Base-by-base conservation (phyloP, 2,797 vertebrate species). In the Urophycis tenuis region DNA sequence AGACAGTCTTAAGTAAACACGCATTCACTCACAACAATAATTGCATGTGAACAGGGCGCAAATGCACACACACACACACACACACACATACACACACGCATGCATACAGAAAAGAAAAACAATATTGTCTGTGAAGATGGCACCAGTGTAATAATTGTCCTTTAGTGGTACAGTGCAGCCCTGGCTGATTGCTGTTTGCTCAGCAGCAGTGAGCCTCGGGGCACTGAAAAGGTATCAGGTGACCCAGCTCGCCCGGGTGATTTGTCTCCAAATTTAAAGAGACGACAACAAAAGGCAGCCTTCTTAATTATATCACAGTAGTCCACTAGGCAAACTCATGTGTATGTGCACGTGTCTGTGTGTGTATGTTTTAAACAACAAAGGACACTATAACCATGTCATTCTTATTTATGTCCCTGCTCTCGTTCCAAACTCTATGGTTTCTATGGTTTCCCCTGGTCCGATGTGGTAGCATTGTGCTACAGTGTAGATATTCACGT, bases 241-340 rank as follows among this genome's bases (percentile, higher is more conserved):
- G 89, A 92, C 92, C 84, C 72, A 78, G 82, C 87, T 85, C 73
- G 71, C 86, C 89, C 87, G 86, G 87, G 87, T 91, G 88, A 92
- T 92, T 92, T 91, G 92, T 92, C 92, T 91, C 88, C 90, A 88
- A 88, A 90, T 88, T 90, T 89, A 93, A 93, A 93, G 87, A 92
- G 82, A 86, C 34, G 72, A 81, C 70, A 86, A 92, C 90, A 92
- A 93, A 92, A 87, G 91, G 83, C 74, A 71, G 72, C 25, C 79
- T 77, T 86, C 89, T 90, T 93, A 91, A 93, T 93, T 93, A 92
- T 90, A 88, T 91, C 85, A 88, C 84, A 82, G 85, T 87, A 81
- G 85, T 84, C 77, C 80, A 75, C 85, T 76, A 75, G 81, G 82
- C 77, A 83, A 82, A 83, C 80, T 31, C 11, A 12, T n/a, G 34